Evolutionary conservation across 2,888 invertebrate species (phyloP).

Genomic region (Coelogynopora nodosa): DNA sequence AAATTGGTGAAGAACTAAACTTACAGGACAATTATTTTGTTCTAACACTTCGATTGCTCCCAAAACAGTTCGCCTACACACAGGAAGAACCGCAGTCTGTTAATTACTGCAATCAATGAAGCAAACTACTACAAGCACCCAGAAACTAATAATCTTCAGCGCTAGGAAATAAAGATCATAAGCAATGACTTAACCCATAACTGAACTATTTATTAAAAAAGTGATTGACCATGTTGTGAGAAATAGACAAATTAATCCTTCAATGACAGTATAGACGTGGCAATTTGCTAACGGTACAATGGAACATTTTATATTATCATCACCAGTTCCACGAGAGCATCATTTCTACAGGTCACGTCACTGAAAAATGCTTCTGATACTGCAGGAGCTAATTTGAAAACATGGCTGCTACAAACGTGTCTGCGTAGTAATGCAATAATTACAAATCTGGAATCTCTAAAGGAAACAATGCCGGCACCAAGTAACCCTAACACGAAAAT

Average conservation of each 20-base stretch:
- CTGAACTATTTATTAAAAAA: not conserved
- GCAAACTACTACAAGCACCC: not conserved
- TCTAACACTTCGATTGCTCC: not conserved
- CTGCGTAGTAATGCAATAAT: not conserved
- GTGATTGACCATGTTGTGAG: not conserved
- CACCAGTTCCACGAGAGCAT: not conserved
- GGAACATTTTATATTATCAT: not conserved
- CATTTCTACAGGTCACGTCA: not conserved
- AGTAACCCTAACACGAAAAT: not conserved
- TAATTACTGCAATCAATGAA: not conserved
- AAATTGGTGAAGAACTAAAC: not conserved
- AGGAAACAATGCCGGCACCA: not conserved
- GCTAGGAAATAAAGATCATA: not conserved
- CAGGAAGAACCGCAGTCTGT: not conserved
- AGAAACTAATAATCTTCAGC: not conserved
- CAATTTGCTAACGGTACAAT: not conserved
- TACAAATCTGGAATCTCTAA: not conserved
- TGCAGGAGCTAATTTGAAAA: not conserved
- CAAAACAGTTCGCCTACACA: not conserved
- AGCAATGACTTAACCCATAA: not conserved
- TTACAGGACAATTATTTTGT: not conserved
- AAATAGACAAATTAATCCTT: not conserved
- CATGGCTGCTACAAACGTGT: not conserved
- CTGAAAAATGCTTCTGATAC: not conserved
- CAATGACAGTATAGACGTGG: not conserved